These are phyloP conservation scores for Colletes latitarsis DNA, from an alignment of 1,140 invertebrate species.

Conservation along the genomic window DNA sequence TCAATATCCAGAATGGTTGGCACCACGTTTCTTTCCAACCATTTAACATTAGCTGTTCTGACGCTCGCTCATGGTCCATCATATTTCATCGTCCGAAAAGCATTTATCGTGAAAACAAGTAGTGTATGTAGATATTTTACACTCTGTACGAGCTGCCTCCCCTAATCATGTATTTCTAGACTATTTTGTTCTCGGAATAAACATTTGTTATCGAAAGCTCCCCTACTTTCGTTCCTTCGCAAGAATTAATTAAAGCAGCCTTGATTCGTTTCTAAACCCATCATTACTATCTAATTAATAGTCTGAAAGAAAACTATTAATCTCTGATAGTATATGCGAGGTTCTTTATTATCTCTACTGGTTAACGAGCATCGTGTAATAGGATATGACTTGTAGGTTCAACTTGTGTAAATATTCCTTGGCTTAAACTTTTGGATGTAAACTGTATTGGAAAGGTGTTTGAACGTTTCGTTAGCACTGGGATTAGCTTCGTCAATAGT, in stretches of 20 bases:
- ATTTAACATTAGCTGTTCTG: conserved; percentile 55
- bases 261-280: background rate
- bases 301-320: background rate
- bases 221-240: background rate
- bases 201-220: background rate
- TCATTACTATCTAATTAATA: conserved; percentile 3
- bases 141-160: background rate
- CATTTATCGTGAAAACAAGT: background rate
- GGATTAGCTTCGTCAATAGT: too few relatives aligned
- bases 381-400: background rate
- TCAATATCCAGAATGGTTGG: conserved; percentile 11
- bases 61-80: conserved; percentile 10
- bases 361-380: background rate
- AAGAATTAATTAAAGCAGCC: background rate
- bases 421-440: background rate
- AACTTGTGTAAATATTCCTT: background rate
- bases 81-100: conserved; percentile 21
- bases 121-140: background rate
- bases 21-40: conserved; percentile 63
- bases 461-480: too few relatives aligned
- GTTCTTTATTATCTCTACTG: background rate
- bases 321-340: too few relatives aligned
- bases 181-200: background rate
- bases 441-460: too few relatives aligned
- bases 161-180: background rate